Percentiles rank a stretch among this genome's conserved stretches.
Conservation (phyloP, 2,113 vertebrate genomes). For the Engystomops pustulosus region DNA sequence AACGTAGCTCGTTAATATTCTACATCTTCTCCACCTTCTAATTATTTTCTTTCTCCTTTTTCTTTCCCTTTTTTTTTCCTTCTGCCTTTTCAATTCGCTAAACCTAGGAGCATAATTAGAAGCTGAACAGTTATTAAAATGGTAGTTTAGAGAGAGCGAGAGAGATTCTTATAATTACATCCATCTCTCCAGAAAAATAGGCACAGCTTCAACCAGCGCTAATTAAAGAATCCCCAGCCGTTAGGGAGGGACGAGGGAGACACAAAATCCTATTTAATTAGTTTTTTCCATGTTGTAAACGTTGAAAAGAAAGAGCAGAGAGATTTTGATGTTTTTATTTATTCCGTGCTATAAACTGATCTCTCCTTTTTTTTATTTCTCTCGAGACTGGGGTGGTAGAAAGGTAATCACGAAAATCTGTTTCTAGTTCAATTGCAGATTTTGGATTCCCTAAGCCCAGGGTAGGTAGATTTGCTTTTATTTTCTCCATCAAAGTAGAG, state of each 20-base stretch:
- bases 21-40: constrained; percentile 55
- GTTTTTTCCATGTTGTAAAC: constrained; percentile 56
- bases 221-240: constrained; percentile 58
- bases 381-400: constrained; percentile 35
- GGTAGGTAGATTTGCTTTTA: constrained; percentile 25
- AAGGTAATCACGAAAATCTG: constrained; percentile 55
- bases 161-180: constrained; percentile 59
- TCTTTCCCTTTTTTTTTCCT: constrained; percentile 40
- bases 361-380: constrained; percentile 52
- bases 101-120: constrained; percentile 57
- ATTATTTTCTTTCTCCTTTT: constrained; percentile 48
- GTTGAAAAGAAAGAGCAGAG: constrained; percentile 57
- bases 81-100: constrained; percentile 53
- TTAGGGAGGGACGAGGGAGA: constrained; percentile 56
- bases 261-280: constrained; percentile 60
- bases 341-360: constrained; percentile 52
- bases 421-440: constrained; percentile 51
- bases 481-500: not conserved
- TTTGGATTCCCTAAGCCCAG: constrained; percentile 39
- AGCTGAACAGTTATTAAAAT: constrained; percentile 58
- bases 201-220: constrained; percentile 58
- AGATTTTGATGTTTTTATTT: constrained; percentile 60
- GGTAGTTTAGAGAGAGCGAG: constrained; percentile 52
- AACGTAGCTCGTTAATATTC: constrained; percentile 57
- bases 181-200: constrained; percentile 60